Evolutionary conservation across 2,888 invertebrate genomes (phyloP).

Genomic region (Ophion costatus): DNA sequence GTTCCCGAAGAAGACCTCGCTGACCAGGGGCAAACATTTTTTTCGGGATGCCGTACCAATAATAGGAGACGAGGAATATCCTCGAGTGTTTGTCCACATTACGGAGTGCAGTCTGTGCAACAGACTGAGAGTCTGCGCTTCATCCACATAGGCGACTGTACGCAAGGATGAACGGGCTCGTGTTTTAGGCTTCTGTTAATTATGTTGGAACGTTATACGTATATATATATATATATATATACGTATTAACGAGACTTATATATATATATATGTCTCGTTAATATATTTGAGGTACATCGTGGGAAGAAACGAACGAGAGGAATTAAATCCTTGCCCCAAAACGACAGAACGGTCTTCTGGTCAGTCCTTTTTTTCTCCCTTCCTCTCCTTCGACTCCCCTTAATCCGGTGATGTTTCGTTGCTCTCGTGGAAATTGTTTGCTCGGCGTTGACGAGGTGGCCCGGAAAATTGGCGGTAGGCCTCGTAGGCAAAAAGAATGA

Average conservation of each 20-base stretch:
- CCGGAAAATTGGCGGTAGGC: slow-evolving; percentile 50
- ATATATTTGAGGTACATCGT: slow-evolving; percentile 57
- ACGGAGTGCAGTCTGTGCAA: slow-evolving; percentile 1
- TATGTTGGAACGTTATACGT: slow-evolving; percentile 25
- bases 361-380: slow-evolving; percentile 8
- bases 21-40: slow-evolving; percentile 78
- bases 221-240: not conserved
- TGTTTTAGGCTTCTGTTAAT: slow-evolving; percentile 50
- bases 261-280: not conserved
- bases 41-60: slow-evolving; percentile 16
- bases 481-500: slow-evolving; percentile 54
- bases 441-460: slow-evolving; percentile 38
- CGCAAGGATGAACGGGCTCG: slow-evolving; percentile 43
- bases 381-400: slow-evolving; percentile 7
- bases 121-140: not conserved
- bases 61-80: slow-evolving; percentile 21
- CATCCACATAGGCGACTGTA: slow-evolving; percentile 29
- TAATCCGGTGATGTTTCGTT: slow-evolving; percentile 44
- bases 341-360: slow-evolving; percentile 24
- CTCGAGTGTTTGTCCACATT: slow-evolving; percentile 78
- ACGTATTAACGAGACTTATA: no score
- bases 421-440: slow-evolving; percentile 23
- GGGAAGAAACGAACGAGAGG: slow-evolving; percentile 71
- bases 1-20: slow-evolving; percentile 31
- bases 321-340: slow-evolving; percentile 75